Percentiles rank a stretch among this genome's conserved stretches.
Evolutionary conservation across 2,797 vertebrate species (phyloP).

Genomic region (Sorex maritimensis): DNA sequence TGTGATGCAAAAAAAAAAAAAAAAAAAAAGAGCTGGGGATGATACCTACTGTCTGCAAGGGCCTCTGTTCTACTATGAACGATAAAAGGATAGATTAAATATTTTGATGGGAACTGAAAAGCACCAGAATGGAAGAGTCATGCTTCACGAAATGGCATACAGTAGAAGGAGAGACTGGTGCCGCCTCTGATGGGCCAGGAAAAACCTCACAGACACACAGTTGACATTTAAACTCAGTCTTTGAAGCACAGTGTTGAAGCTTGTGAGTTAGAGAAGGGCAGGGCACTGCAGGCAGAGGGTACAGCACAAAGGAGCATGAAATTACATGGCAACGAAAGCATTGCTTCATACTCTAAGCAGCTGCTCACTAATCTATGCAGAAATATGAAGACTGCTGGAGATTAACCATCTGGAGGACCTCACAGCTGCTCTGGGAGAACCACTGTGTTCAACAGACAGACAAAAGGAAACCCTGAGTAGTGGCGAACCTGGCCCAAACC

Average conservation of each 20-base stretch:
- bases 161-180: not conserved
- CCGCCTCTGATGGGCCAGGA: not conserved
- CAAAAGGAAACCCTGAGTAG: constrained; percentile 54
- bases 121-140: not conserved
- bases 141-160: not conserved
- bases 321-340: not conserved
- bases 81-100: not conserved
- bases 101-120: constrained; percentile 21
- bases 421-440: constrained; percentile 67
- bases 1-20: too few species aligned
- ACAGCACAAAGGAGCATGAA: constrained; percentile 48
- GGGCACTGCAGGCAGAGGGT: not conserved
- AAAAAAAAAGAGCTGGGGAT: too few species aligned
- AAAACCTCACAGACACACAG: constrained; percentile 1
- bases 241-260: constrained; percentile 17
- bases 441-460: not conserved
- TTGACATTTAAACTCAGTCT: not conserved
- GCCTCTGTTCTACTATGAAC: constrained; percentile 18
- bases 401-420: constrained; percentile 73
- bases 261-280: not conserved
- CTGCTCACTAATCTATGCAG: constrained; percentile 71
- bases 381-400: constrained; percentile 54
- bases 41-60: not conserved
- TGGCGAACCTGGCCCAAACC: constrained; percentile 12
- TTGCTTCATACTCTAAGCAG: constrained; percentile 64